Base-by-base conservation (phyloP, 2,113 vertebrate species). In the Xenopus laevis region DNA sequence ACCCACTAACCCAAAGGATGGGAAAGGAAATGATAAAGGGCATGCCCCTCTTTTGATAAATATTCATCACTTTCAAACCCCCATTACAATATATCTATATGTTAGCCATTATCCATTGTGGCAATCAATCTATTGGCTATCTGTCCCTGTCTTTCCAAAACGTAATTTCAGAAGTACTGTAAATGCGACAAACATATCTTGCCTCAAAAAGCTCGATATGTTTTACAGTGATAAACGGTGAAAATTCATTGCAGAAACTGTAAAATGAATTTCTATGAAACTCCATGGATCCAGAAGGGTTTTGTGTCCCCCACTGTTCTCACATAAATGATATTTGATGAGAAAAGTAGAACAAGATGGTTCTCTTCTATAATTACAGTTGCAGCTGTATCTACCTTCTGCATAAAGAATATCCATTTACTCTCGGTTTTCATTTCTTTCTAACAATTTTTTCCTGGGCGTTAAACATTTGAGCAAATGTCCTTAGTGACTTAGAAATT, bases 241-340 rank as follows among this genome's bases (percentile, higher is more conserved):
- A 50, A 13, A 13, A 50, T 50, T 4, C 15, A 40, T 40, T 13
- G 47, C 47, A 50, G 12, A 70, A 63, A 63, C 74, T 76, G 30
- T 64, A 64, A 75, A 76, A 76, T 76, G 67, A 47, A 76, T 70
- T 64, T 76, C 5, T 46, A 50, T 57, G 46, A 76, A 63, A 21
- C 67, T 18, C 66, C 66, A 76, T 57, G 60, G 57, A 57, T 76
- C 60, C 66, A 64, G 66, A 64, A 70, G 50, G 66, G 62, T 76
- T 57, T 64, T 60, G 33, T 40, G 33, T 76, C 23, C 59, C 74
- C 74, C 65, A 76, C 74, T 76, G 74, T 64, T 69, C 70, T 64
- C n/a, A 63, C 58, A 70, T 64, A 64, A 69, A 76, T 68, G 27
- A 68, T 76, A 58, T 69, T 44, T 63, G 62, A 76, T 47, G 66